These are phyloP conservation scores for Caenorhabditis virilis DNA, from an alignment of 2,888 invertebrate genomes.

Conservation along the genomic window DNA sequence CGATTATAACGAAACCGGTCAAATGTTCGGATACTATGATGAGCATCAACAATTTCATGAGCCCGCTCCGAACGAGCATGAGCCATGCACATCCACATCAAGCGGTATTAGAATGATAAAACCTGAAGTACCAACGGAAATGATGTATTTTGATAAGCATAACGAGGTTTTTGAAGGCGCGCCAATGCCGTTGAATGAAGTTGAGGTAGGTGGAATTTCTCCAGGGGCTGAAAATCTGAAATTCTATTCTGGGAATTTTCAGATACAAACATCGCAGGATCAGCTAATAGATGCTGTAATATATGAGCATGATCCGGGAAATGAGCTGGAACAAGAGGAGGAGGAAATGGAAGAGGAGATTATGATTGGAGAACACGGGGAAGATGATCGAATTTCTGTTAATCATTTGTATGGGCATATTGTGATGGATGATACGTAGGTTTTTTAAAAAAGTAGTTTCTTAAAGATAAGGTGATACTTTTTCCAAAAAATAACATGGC, in stretches of 20 bases:
- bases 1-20: neutral
- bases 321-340: too few relatives aligned
- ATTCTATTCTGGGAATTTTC: neutral
- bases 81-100: too few relatives aligned
- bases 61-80: too few relatives aligned
- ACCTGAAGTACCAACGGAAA: neutral
- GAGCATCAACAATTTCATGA: neutral
- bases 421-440: conserved; percentile 23
- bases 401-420: conserved; percentile 21
- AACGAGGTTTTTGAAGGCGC: too few relatives aligned
- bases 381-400: neutral
- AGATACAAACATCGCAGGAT: conserved; percentile 4
- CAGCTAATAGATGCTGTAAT: neutral
- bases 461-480: conserved; percentile 7
- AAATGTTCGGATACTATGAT: conserved; percentile 2
- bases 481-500: neutral
- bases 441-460: neutral
- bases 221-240: neutral
- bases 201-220: neutral
- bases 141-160: conserved; percentile 2
- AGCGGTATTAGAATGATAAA: too few relatives aligned
- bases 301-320: conserved; percentile 3
- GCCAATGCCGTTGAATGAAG: conserved; percentile 6
- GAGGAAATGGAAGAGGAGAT: neutral
- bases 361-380: neutral